Conservation (phyloP, 2,888 invertebrate genomes). For the Thumatha senex region DNA sequence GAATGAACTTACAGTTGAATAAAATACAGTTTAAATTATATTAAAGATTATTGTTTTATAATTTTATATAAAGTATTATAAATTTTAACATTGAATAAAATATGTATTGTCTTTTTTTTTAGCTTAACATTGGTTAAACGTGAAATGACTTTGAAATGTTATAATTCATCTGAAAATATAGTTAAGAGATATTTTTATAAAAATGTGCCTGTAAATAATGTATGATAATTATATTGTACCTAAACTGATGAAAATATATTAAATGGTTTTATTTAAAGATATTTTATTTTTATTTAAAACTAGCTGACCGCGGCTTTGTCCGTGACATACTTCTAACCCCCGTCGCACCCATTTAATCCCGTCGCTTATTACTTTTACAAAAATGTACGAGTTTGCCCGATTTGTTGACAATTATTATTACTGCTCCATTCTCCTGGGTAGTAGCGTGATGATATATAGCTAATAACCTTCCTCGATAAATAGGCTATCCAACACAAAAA, state of each 20-base stretch:
- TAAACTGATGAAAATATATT: conserved; percentile 66
- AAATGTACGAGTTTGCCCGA: too few species aligned
- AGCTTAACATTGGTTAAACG: conserved; percentile 26
- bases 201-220: conserved; percentile 68
- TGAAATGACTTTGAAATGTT: conserved; percentile 55
- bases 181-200: conserved; percentile 36
- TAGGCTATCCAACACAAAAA: too few species aligned
- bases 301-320: too few species aligned
- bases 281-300: not conserved
- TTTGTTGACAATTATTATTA: too few species aligned
- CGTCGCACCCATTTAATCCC: too few species aligned
- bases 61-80: conserved; percentile 3
- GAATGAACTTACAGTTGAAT: conserved; percentile 1
- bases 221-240: conserved; percentile 72
- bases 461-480: too few species aligned
- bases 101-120: conserved; percentile 17
- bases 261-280: conserved; percentile 57
- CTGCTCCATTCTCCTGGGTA: too few species aligned
- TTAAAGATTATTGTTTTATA: conserved; percentile 2
- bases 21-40: conserved; percentile 12
- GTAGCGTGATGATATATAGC: too few species aligned
- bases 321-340: too few species aligned
- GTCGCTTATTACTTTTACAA: too few species aligned
- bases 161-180: conserved; percentile 45
- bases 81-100: conserved; percentile 8